phyloP scores from a whole-genome alignment of 2,888 invertebrate species.

The Norana najaformis region DNA sequence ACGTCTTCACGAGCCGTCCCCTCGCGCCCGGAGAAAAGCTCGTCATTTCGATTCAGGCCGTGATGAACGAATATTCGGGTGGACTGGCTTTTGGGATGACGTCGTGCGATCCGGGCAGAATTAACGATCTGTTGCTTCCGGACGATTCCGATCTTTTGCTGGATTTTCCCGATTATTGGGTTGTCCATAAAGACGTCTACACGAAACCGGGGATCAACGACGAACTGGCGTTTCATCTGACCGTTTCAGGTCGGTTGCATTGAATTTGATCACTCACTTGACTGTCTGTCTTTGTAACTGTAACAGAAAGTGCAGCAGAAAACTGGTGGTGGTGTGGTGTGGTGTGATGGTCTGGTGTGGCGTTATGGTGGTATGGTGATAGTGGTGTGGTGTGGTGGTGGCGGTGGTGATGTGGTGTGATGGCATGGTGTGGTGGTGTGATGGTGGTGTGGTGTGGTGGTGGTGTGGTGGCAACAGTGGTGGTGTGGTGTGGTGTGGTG shows the following conservation, averaged over 20 bases:
- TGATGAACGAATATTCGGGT: conserved; percentile 84
- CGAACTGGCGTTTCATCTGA: conserved; percentile 70
- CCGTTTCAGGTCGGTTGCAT: conserved; percentile 50
- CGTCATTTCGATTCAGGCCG: conserved; percentile 71
- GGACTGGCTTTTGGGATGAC: conserved; percentile 89
- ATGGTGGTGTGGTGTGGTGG: too few species aligned
- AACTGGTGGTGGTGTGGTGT: neutral
- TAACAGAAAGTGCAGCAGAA: neutral
- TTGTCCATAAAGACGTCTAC: conserved; percentile 89
- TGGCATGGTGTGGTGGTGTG: too few species aligned
- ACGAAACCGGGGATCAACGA: conserved; percentile 80
- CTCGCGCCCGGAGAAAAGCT: conserved; percentile 86
- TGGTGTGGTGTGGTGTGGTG: too few species aligned
- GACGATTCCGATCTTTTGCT: conserved; percentile 78
- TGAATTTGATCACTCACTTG: neutral
- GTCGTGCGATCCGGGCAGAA: conserved; percentile 83
- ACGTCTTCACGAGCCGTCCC: conserved; percentile 88
- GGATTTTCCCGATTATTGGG: conserved; percentile 96
- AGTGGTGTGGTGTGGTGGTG: neutral
- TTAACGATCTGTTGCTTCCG: conserved; percentile 69
- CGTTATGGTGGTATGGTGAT: too few species aligned
- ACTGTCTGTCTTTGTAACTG: neutral
- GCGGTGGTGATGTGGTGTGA: neutral
- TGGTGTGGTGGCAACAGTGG: too few species aligned
- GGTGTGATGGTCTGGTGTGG: neutral